Evolutionary conservation across 2,797 vertebrate genomes (phyloP).

Genomic region (Calcarius lapponicus): DNA sequence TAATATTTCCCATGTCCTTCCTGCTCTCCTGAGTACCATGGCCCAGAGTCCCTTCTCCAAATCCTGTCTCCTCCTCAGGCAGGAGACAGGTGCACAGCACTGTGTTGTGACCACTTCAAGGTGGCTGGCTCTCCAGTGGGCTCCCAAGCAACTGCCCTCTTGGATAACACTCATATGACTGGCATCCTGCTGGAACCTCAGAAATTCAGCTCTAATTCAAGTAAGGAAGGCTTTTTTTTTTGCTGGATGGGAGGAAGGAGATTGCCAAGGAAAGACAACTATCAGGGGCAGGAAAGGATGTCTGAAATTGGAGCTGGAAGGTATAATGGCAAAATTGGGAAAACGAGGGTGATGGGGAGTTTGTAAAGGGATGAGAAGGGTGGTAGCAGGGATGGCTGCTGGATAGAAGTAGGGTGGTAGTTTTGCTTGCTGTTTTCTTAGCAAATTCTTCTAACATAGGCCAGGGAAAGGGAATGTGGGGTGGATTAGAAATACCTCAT

Average conservation of each 20-base stretch:
- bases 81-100: not conserved
- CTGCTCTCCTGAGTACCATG: not conserved
- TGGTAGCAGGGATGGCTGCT: not conserved
- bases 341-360: not conserved
- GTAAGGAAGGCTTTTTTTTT: not conserved
- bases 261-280: not conserved
- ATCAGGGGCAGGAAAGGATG: not conserved
- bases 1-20: not conserved
- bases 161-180: not conserved
- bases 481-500: not conserved
- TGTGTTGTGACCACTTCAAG: rapidly evolving
- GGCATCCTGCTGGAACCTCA: not conserved
- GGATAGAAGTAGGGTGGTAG: not conserved
- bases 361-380: not conserved
- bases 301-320: not conserved
- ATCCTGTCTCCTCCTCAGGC: not conserved
- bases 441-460: not conserved
- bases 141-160: not conserved
- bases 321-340: not conserved
- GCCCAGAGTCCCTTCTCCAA: not conserved
- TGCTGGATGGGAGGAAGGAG: not conserved
- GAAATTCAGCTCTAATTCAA: not conserved
- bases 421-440: not conserved
- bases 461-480: not conserved
- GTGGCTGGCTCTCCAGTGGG: not conserved